These are phyloP conservation scores for Cylindroiulus punctatus DNA, from an alignment of 2,888 invertebrate genomes.

Conservation along the genomic window DNA sequence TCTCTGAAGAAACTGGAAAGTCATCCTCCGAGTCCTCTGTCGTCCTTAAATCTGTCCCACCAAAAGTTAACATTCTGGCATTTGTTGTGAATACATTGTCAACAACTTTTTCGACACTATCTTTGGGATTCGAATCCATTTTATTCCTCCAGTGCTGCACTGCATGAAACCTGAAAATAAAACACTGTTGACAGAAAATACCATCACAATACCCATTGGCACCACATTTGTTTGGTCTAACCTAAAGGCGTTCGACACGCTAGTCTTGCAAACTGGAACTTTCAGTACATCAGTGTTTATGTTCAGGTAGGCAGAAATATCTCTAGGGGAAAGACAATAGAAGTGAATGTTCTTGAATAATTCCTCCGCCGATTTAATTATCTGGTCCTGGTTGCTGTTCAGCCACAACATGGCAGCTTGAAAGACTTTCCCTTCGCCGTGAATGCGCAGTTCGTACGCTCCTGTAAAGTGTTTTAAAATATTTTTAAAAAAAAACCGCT, in stretches of 20 bases:
- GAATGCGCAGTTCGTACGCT: not conserved
- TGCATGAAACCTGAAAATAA: not conserved
- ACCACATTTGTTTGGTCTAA: not conserved
- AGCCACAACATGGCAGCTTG: slow-evolving; percentile 33
- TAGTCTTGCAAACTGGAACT: not conserved
- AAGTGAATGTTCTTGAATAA: slow-evolving; percentile 16
- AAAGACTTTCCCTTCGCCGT: slow-evolving; percentile 4
- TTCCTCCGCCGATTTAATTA: not conserved
- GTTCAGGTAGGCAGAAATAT: not conserved
- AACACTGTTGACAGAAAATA: not conserved
- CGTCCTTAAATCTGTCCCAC: not conserved
- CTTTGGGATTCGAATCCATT: not conserved
- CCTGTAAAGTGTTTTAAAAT: not conserved
- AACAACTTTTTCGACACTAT: not conserved
- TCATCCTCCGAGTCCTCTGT: not conserved
- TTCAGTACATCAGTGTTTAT: slow-evolving; percentile 33
- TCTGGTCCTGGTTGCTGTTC: not conserved
- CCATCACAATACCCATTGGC: not conserved
- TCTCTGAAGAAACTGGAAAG: not conserved
- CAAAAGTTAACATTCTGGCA: slow-evolving; percentile 15
- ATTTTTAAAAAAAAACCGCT: not conserved
- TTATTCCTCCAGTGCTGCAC: not conserved
- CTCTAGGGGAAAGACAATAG: slow-evolving; percentile 28
- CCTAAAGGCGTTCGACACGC: slow-evolving; percentile 16
- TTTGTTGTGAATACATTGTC: not conserved